Conservation (phyloP, 2,113 vertebrate species). For the Turnix velox region DNA sequence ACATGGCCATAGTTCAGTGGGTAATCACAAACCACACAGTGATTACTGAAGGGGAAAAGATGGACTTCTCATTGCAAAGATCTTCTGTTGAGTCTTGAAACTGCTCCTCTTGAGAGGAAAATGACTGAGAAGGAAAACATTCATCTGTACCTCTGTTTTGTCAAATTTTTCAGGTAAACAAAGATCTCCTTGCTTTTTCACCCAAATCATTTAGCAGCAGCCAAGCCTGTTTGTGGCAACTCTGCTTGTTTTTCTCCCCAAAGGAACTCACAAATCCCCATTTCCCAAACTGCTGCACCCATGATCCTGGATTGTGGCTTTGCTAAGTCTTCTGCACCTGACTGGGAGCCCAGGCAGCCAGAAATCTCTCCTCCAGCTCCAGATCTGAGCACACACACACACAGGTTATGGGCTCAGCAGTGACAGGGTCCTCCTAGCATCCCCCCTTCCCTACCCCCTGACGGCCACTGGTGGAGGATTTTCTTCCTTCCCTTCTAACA, state of each 20-base stretch:
- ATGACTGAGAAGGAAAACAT: neutral
- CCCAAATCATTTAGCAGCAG: neutral
- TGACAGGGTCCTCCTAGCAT: conserved; percentile 20
- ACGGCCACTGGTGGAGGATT: neutral
- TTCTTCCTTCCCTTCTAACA: neutral
- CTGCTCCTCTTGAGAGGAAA: neutral
- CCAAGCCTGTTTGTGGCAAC: neutral
- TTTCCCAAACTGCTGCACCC: neutral
- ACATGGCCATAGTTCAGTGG: neutral
- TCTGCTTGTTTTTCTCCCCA: neutral
- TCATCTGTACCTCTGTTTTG: neutral
- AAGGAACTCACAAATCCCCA: neutral
- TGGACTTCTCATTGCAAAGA: neutral
- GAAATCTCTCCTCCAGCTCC: neutral
- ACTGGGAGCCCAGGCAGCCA: neutral
- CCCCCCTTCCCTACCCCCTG: neutral
- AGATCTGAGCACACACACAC: neutral
- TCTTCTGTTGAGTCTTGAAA: neutral
- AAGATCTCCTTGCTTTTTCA: neutral
- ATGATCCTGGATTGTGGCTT: neutral
- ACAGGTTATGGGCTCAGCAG: neutral
- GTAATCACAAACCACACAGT: neutral
- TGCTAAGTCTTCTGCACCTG: conserved; percentile 38
- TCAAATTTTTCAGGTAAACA: neutral
- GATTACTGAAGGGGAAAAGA: neutral